These are phyloP conservation scores for Plagodis dolabraria DNA, from an alignment of 2,888 invertebrate species.

Conservation along the genomic window DNA sequence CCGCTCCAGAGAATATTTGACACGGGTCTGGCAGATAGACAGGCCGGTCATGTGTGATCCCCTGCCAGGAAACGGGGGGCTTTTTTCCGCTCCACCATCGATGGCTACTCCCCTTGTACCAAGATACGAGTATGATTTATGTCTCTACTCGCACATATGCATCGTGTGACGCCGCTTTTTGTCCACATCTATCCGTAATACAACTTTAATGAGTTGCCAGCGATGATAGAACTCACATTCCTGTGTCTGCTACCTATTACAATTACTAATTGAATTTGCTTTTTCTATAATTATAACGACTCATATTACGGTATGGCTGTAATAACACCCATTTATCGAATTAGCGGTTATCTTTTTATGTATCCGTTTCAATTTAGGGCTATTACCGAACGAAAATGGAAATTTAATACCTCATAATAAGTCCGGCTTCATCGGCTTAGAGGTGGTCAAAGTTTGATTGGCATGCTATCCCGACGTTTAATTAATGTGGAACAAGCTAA, in stretches of 20 bases:
- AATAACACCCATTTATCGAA: constrained; percentile 52
- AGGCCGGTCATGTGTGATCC: constrained; percentile 85
- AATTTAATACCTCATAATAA: constrained; percentile 83
- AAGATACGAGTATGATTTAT: constrained; percentile 82
- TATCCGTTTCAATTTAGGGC: constrained; percentile 70
- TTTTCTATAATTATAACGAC: constrained; percentile 42
- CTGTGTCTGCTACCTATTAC: constrained; percentile 31
- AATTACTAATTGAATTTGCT: constrained; percentile 51
- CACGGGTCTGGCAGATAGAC: constrained; percentile 86
- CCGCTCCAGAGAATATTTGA: constrained; percentile 85
- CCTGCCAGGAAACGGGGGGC: constrained; percentile 80
- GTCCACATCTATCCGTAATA: constrained; percentile 55
- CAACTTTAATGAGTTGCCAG: constrained; percentile 61
- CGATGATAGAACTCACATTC: constrained; percentile 53
- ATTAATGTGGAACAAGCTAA: constrained; percentile 76
- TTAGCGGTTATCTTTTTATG: constrained; percentile 57
- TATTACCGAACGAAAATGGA: constrained; percentile 71
- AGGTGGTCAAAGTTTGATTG: constrained; percentile 83
- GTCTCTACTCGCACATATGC: constrained; percentile 77
- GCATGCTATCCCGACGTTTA: constrained; percentile 79
- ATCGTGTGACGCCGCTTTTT: constrained; percentile 71
- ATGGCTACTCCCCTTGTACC: constrained; percentile 72
- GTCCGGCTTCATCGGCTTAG: constrained; percentile 79
- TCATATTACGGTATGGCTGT: constrained; percentile 35
- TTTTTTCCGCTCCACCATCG: constrained; percentile 81